Base-by-base conservation (phyloP, 1,140 invertebrate species). In the Drosophila sp. region DNA sequence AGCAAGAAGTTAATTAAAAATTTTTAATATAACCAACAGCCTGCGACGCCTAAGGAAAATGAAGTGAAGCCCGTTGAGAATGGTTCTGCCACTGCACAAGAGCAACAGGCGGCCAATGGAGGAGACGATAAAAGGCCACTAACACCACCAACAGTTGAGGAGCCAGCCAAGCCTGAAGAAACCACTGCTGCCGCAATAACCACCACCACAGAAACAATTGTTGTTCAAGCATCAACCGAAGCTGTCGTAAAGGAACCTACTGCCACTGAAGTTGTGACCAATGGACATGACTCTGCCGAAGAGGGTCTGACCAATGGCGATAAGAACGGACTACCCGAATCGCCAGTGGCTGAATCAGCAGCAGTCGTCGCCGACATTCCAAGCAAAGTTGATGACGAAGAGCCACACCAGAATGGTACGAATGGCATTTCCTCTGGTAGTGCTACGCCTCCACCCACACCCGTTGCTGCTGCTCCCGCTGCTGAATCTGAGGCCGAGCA, bases 111-210 rank as follows among this genome's bases (percentile, higher is more conserved):
- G 27, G 63, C 56, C 30, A 66, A 66, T 47, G 44, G 44, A 50
- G 67, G 79, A 56, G 69, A 75, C 7, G 38, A 70, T n/a, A 74
- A 65, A 54, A 60, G 35, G 57, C 50, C 68, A 61, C 60, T 30
- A 73, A 27, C 40, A 72, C 63, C 58, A 62, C 41, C 38, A 27
- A 76, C 75, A 67, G 29, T 32, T 23, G 70, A 72, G 40, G 70
- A 62, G 27, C 23, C 65, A 29, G 32, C 63, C 47, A 56, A 65
- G 35, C 32, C 66, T 62, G 80, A 81, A 32, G 67, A 80, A 79
- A 93, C 93, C 87, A 91, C 93, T 92, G 93, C 93, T 25, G 60
- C 63, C 17, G 58, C 57, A 38, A 55, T 57, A 17, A 40, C 56
- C 29, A 61, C 74, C 44, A 61, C 74, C 44, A 70, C 82, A 33